A percentile compares a stretch with the other conserved stretches of the same genome.
These are phyloP conservation scores for Arizona elegans DNA, from an alignment of 2,113 vertebrate species.

Conservation along the genomic window DNA sequence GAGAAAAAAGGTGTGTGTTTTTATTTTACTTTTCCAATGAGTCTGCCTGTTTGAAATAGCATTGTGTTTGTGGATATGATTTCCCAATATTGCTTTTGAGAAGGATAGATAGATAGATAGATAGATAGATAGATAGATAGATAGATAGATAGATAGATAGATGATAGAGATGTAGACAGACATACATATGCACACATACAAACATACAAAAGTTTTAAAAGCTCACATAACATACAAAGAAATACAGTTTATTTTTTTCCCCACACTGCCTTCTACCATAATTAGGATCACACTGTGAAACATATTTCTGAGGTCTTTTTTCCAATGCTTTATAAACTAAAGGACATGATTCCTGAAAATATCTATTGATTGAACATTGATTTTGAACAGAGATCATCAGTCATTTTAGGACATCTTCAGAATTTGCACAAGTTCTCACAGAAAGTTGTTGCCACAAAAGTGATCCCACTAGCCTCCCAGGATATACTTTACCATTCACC, in stretches of 20 bases:
- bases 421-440: neutral
- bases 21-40: conserved; percentile 70
- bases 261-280: conserved; percentile 29
- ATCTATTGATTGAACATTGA: neutral
- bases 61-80: conserved; percentile 75
- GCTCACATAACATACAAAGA: conserved; percentile 36
- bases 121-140: no score
- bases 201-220: conserved; percentile 41
- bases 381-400: neutral
- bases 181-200: neutral
- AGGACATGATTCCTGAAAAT: neutral
- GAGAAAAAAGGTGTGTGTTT: neutral
- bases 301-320: conserved; percentile 18
- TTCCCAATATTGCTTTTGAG: conserved; percentile 72
- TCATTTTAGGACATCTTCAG: neutral
- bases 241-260: conserved; percentile 21
- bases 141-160: no score
- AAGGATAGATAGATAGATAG: conserved; percentile 14
- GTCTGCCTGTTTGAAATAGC: conserved; percentile 83
- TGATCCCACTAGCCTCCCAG: neutral
- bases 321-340: neutral
- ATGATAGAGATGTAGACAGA: no score
- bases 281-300: conserved; percentile 34
- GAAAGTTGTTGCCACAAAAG: neutral
- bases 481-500: neutral